Percentiles rank a stretch among this genome's conserved stretches.
These are phyloP conservation scores for Mesorhabditis sp. DNA, from an alignment of 2,888 invertebrate genomes.

Conservation along the genomic window DNA sequence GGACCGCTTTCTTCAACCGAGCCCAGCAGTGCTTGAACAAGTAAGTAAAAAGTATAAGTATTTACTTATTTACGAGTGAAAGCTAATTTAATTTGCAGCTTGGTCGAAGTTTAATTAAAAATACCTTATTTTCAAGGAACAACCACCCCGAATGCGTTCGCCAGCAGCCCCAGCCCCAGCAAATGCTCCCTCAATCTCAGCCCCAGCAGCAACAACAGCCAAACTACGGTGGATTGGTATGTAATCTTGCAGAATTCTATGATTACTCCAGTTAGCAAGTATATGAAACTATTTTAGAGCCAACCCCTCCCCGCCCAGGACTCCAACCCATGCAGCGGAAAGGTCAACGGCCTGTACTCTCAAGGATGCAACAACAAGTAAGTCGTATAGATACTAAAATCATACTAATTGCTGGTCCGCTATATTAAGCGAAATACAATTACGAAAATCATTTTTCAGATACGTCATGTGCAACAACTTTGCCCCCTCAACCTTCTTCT, in stretches of 20 bases:
- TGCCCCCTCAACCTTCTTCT: background rate
- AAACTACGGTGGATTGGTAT: background rate
- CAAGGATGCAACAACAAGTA: background rate
- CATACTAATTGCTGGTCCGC: too few species aligned
- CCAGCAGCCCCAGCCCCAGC: background rate
- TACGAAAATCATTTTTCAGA: background rate
- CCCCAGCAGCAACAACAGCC: background rate
- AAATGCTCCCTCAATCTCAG: too few species aligned
- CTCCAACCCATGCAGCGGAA: background rate
- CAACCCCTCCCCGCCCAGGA: conserved; percentile 6
- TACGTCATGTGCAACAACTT: conserved; percentile 2
- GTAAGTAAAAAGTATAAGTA: background rate
- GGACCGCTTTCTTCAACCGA: background rate
- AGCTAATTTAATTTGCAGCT: background rate
- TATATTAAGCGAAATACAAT: background rate
- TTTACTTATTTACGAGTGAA: too few species aligned
- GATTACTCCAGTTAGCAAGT: too few species aligned
- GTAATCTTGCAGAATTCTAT: too few species aligned
- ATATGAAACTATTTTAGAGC: background rate
- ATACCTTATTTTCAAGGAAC: background rate
- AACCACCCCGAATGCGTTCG: background rate
- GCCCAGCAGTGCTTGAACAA: background rate
- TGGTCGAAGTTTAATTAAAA: background rate
- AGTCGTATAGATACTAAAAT: background rate
- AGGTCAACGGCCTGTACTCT: background rate